Evolutionary conservation across 1,140 invertebrate genomes (phyloP).

Genomic region (Drosophila pallidifrons): DNA sequence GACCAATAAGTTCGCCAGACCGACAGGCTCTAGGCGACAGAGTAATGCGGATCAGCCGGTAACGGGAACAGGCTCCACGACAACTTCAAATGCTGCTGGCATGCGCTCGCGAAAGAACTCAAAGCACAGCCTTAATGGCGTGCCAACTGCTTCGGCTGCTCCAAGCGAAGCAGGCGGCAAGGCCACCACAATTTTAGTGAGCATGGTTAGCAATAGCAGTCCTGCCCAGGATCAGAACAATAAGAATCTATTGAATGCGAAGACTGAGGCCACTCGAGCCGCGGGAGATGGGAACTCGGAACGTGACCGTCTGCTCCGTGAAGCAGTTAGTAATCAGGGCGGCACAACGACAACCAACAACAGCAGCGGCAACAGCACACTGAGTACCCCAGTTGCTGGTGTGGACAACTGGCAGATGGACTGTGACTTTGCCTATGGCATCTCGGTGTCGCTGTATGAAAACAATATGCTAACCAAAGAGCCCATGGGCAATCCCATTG

Average conservation of each 20-base stretch:
- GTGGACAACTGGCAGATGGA: slow-evolving; percentile 89
- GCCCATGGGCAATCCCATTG: slow-evolving; percentile 94
- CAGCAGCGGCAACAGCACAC: not conserved
- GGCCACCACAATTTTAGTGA: slow-evolving; percentile 76
- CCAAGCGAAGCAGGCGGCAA: slow-evolving; percentile 28
- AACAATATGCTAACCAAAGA: slow-evolving; percentile 91
- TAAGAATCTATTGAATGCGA: slow-evolving; percentile 75
- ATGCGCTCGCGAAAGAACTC: slow-evolving; percentile 83
- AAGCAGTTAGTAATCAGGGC: slow-evolving; percentile 77
- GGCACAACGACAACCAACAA: slow-evolving; percentile 9
- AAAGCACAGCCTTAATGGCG: slow-evolving; percentile 60
- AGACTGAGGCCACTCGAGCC: slow-evolving; percentile 59
- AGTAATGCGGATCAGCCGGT: slow-evolving; percentile 65
- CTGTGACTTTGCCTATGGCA: slow-evolving; percentile 89
- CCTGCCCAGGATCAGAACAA: slow-evolving; percentile 77
- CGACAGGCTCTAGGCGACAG: slow-evolving; percentile 48
- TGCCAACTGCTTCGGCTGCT: slow-evolving; percentile 1
- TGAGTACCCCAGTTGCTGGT: slow-evolving; percentile 86
- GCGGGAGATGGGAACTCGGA: slow-evolving; percentile 50
- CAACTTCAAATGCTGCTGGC: slow-evolving; percentile 28
- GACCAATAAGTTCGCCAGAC: slow-evolving; percentile 62
- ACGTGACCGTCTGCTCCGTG: slow-evolving; percentile 72
- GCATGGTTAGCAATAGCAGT: slow-evolving; percentile 66
- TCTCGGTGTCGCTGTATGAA: slow-evolving; percentile 91
- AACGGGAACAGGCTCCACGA: not conserved